phyloP scores from a whole-genome alignment of 2,888 invertebrate genomes.

The Caradrina clavipalpis region DNA sequence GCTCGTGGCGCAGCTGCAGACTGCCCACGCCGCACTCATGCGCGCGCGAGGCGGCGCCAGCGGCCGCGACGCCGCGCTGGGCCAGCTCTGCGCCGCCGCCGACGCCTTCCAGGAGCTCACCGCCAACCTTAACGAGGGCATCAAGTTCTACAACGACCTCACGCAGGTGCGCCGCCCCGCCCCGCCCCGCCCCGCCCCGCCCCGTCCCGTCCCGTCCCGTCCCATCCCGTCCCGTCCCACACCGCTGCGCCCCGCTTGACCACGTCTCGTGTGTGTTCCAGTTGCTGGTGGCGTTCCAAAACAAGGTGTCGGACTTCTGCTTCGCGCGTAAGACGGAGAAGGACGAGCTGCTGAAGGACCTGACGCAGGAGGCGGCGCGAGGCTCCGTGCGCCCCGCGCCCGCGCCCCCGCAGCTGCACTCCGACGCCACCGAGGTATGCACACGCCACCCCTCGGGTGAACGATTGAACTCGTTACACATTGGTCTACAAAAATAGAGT shows the following conservation, averaged over 20 bases:
- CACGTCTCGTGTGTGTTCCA: conserved; percentile 79
- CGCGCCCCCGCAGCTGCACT: conserved; percentile 71
- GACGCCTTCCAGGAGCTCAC: conserved; percentile 98
- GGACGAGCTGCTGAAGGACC: conserved; percentile 98
- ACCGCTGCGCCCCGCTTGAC: background rate
- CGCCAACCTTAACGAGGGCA: conserved; percentile 98
- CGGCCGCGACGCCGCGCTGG: conserved; percentile 94
- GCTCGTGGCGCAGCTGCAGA: conserved; percentile 65
- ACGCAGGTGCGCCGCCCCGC: conserved; percentile 91
- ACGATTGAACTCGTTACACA: too few species aligned
- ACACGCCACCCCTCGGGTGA: too few species aligned
- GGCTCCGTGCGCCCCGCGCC: conserved; percentile 88
- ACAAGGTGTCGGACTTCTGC: conserved; percentile 99
- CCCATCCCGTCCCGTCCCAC: background rate
- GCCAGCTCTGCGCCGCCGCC: conserved; percentile 96
- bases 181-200: background rate
- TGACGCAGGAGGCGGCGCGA: conserved; percentile 95
- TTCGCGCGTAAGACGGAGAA: conserved; percentile 99
- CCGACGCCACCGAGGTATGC: conserved; percentile 64
- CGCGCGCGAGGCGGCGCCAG: conserved; percentile 92
- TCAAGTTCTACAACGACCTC: conserved; percentile 98
- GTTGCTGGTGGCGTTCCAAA: conserved; percentile 98
- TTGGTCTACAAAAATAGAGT: too few species aligned
- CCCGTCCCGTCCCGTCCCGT: too few species aligned
- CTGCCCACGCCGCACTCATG: conserved; percentile 79